Base-by-base conservation (phyloP, 2,797 vertebrate genomes). In the Anableps anableps region DNA sequence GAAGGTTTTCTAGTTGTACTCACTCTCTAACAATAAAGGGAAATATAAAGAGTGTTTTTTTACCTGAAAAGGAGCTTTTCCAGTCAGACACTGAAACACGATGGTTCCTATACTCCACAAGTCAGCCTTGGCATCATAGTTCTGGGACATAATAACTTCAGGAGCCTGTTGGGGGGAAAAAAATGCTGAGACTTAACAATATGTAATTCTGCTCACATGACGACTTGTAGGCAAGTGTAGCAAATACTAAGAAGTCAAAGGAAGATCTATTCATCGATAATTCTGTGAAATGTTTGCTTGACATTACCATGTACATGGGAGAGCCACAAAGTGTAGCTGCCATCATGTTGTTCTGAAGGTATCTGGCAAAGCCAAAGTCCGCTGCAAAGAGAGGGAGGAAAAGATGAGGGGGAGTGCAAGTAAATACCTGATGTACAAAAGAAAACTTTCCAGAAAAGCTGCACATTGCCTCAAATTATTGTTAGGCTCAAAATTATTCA, bases 81-180 rank as follows among this genome's bases (percentile, higher is more conserved):
- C 99, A 0, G 97, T 99, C 88, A 99, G 94, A 88, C 99, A 99
- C 95, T 99, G 99, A 94, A 97, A 99, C 85, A 99, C 96, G 13
- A 99, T 99, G 83, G 99, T 99, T 89, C 99, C 98, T 76, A 99
- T 98, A 89, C 99, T 99, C 99, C 99, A 99, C 88, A 99, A 93
- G 84, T 99, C 99, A 0, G 98, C 99, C 95, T 99, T 99, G 89
- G 98, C 98, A 68, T 99, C 98, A 0, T 99, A 99, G 91, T 95
- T 98, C 86, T 99, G 98, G 45, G 98, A 99, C 99, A 99, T 99
- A 82, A 99, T 99, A 78, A 99, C 99, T 90, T 99, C 98, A 4
- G 99, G 99, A 79, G 99, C 98, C 99, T 99, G 85, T 50, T 0
- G 21, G 72, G 21, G 72, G 53, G 4, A 48, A 11, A 21, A 23